These are phyloP conservation scores for Maccullochella peelii DNA, from an alignment of 2,113 vertebrate genomes.

Conservation along the genomic window DNA sequence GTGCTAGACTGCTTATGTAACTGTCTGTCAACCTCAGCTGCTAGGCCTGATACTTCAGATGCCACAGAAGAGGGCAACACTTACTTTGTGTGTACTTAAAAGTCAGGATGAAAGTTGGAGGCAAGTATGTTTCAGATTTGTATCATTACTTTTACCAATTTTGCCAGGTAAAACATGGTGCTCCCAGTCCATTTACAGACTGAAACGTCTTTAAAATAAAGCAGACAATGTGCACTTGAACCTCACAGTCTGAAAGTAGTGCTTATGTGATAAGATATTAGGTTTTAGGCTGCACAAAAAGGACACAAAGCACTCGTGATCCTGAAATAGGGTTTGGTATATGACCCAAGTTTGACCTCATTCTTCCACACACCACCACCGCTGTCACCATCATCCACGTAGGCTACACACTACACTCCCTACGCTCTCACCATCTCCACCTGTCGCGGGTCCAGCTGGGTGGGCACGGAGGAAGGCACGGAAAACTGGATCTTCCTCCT, in stretches of 20 bases:
- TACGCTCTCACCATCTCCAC: constrained; percentile 91
- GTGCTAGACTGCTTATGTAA: constrained; percentile 66
- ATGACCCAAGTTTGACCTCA: constrained; percentile 28
- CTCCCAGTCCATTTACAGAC: not conserved
- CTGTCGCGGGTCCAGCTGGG: constrained; percentile 91
- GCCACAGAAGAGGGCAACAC: not conserved
- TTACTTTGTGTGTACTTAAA: constrained; percentile 3
- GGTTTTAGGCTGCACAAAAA: not conserved
- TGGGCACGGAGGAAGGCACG: constrained; percentile 86
- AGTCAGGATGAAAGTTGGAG: constrained; percentile 20
- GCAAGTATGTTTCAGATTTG: not conserved
- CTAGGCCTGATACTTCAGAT: constrained; percentile 25
- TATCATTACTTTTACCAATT: not conserved
- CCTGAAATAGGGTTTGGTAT: not conserved
- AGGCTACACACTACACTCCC: not conserved
- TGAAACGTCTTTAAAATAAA: not conserved
- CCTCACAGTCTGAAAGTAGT: not conserved
- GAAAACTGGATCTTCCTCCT: constrained; percentile 92
- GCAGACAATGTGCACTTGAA: not conserved
- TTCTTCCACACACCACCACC: constrained; percentile 5
- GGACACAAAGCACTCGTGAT: not conserved
- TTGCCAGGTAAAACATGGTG: not conserved
- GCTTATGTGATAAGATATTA: not conserved
- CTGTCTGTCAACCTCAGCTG: constrained; percentile 45
- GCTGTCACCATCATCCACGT: not conserved